These are phyloP conservation scores for Drosophila tripunctata DNA, from an alignment of 2,888 invertebrate species.

Conservation along the genomic window DNA sequence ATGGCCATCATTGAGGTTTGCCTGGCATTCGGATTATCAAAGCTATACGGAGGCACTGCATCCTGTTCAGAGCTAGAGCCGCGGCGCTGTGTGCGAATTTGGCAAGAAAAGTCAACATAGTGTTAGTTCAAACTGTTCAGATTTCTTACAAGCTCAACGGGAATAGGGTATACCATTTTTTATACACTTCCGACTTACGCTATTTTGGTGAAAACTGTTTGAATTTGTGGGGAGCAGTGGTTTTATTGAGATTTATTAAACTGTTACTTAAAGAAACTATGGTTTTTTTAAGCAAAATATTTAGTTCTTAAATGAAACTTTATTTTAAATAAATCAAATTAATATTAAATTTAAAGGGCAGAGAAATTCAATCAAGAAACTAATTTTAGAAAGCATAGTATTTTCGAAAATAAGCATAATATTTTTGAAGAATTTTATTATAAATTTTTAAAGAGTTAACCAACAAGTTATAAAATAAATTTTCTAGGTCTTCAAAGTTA, in stretches of 20 bases:
- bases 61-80: slow-evolving; percentile 83
- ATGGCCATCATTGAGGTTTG: slow-evolving; percentile 84
- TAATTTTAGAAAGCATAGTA: too few relatives aligned
- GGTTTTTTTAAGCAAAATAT: too few relatives aligned
- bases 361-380: too few relatives aligned
- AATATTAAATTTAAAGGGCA: too few relatives aligned
- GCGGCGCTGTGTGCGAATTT: slow-evolving; percentile 65
- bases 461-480: too few relatives aligned
- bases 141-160: background rate
- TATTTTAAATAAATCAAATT: too few relatives aligned
- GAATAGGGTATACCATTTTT: background rate
- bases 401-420: too few relatives aligned
- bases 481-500: too few relatives aligned
- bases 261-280: too few relatives aligned
- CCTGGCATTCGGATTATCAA: slow-evolving; percentile 81
- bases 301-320: too few relatives aligned
- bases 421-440: too few relatives aligned
- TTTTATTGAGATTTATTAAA: background rate
- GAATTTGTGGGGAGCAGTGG: background rate
- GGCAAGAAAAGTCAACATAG: slow-evolving; percentile 3
- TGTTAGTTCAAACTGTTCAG: background rate
- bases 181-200: background rate
- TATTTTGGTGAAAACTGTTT: background rate
- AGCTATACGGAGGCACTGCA: slow-evolving; percentile 83
- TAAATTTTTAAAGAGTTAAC: too few relatives aligned